These are phyloP conservation scores for Eulemur albifrons DNA, from an alignment of 2,797 vertebrate genomes.

Conservation along the genomic window DNA sequence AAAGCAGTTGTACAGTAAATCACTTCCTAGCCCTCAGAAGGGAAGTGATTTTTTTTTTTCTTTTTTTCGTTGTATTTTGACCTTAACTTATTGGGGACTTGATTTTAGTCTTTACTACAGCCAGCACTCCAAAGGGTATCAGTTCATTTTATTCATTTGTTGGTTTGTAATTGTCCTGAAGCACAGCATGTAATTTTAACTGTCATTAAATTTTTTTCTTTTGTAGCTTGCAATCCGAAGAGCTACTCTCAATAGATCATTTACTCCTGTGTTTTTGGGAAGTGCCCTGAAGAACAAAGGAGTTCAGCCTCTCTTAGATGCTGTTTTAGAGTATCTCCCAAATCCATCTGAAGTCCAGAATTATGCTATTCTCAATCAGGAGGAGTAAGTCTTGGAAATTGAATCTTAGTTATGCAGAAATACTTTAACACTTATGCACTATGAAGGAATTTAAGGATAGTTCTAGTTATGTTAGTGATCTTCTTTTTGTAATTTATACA, in stretches of 20 bases:
- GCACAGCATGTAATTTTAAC: not conserved
- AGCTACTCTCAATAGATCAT: constrained; percentile 91
- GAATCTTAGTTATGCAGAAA: not conserved
- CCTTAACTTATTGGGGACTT: not conserved
- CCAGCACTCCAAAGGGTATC: not conserved
- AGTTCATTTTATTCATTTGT: not conserved
- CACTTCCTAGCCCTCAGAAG: not conserved
- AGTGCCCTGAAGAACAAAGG: constrained; percentile 98
- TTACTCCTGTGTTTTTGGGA: constrained; percentile 94
- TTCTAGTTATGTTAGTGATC: not conserved
- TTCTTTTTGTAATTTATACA: not conserved
- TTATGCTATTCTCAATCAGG: constrained; percentile 90
- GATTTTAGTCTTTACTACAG: not conserved
- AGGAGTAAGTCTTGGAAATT: constrained; percentile 86
- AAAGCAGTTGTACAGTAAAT: not conserved
- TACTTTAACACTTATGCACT: not conserved
- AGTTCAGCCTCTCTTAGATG: constrained; percentile 94
- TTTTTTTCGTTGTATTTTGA: not conserved
- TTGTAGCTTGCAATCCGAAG: constrained; percentile 93
- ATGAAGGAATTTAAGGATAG: not conserved
- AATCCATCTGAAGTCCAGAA: constrained; percentile 95
- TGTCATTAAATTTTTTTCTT: not conserved
- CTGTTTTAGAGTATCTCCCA: constrained; percentile 93
- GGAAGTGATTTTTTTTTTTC: not conserved
- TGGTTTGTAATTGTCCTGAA: not conserved